phyloP scores from a whole-genome alignment of 2,888 invertebrate genomes.

The Hyalella azteca region DNA sequence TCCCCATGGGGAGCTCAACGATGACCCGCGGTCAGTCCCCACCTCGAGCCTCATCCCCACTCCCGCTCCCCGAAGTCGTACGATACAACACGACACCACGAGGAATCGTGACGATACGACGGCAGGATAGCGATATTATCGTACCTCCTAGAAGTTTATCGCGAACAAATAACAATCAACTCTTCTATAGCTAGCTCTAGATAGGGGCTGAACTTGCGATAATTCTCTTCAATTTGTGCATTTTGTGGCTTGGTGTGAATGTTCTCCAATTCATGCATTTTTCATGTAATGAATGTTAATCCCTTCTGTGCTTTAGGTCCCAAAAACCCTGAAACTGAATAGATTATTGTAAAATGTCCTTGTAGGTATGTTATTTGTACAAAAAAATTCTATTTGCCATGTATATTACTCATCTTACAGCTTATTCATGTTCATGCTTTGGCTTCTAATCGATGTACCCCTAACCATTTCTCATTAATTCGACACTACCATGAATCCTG shows the following conservation, averaged over 20 bases:
- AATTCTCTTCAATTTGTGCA: no score
- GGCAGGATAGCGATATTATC: constrained; percentile 51
- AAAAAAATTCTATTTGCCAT: constrained; percentile 9
- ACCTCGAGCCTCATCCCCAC: constrained; percentile 17
- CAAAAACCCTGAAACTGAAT: no score
- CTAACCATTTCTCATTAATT: no score
- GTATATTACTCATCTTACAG: neutral
- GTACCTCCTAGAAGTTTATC: constrained; percentile 48
- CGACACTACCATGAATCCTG: no score
- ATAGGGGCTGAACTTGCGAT: no score
- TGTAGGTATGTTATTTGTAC: constrained; percentile 13
- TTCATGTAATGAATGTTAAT: no score
- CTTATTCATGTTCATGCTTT: no score
- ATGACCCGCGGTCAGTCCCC: constrained; percentile 33
- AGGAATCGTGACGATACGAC: constrained; percentile 34
- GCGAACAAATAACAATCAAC: constrained; percentile 53
- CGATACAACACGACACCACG: constrained; percentile 36
- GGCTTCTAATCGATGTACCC: no score
- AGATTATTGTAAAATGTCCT: no score
- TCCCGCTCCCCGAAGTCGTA: constrained; percentile 38
- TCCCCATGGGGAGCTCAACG: constrained; percentile 26
- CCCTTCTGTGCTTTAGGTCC: no score
- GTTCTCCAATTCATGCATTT: no score
- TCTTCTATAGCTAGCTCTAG: constrained; percentile 51
- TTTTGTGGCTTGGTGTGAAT: no score